A percentile compares a stretch with the other conserved stretches of the same genome.
These are phyloP conservation scores for Eupelmus urozonus DNA, from an alignment of 2,888 invertebrate genomes.

Conservation along the genomic window DNA sequence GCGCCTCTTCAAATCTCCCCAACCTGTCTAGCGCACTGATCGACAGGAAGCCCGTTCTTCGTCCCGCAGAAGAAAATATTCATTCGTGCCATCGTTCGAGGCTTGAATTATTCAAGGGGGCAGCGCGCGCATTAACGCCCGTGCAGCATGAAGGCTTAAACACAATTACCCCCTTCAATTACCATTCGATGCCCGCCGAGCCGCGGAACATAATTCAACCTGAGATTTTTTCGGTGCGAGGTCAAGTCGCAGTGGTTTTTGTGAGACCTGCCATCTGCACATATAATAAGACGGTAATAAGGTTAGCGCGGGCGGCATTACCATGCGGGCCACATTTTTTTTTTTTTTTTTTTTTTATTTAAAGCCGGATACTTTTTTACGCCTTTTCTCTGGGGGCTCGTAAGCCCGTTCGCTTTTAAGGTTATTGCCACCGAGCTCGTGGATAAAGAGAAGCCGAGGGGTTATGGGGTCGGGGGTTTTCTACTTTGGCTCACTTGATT, in stretches of 20 bases:
- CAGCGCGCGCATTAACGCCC: conserved; percentile 48
- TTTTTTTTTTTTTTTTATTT: no score
- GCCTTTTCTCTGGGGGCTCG: background rate
- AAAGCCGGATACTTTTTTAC: background rate
- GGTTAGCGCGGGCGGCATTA: background rate
- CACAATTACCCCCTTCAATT: conserved; percentile 74
- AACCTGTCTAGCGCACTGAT: no score
- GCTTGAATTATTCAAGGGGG: conserved; percentile 65
- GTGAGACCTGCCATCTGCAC: background rate
- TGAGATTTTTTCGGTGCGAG: conserved; percentile 2
- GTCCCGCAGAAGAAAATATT: no score
- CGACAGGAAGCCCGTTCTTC: no score
- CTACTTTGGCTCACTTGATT: no score
- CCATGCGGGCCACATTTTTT: background rate
- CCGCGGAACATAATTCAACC: conserved; percentile 69
- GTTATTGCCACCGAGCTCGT: no score
- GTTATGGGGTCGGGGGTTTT: no score
- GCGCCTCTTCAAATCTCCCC: no score
- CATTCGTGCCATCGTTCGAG: background rate
- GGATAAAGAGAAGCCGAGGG: no score
- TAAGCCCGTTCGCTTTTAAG: background rate
- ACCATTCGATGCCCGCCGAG: conserved; percentile 70
- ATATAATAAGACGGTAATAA: conserved; percentile 21
- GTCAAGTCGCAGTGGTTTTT: background rate
- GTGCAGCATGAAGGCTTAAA: conserved; percentile 68